phyloP scores from a whole-genome alignment of 2,113 vertebrate species.

The Actinemys pallida region DNA sequence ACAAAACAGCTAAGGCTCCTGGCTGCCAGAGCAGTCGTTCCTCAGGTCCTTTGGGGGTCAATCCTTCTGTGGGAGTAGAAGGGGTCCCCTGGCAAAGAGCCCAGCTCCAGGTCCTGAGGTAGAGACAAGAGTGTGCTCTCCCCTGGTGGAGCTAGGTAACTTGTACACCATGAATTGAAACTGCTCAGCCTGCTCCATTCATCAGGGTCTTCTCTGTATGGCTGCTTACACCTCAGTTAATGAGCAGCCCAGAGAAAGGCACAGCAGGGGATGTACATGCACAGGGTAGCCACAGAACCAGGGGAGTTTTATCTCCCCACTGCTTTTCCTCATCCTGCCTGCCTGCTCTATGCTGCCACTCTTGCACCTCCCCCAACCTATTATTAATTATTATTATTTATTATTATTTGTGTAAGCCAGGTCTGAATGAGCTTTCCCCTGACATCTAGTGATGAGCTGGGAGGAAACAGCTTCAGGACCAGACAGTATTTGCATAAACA shows the following conservation, averaged over 20 bases:
- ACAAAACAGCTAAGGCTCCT: background rate
- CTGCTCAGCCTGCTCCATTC: constrained; percentile 4
- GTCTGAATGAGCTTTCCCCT: background rate
- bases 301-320: background rate
- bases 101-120: background rate
- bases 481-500: background rate
- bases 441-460: background rate
- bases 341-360: background rate
- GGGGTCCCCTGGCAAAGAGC: background rate
- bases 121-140: background rate
- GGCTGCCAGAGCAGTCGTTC: background rate
- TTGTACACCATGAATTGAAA: background rate
- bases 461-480: background rate
- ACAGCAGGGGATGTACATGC: background rate
- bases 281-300: background rate
- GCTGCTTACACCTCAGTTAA: background rate
- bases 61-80: background rate
- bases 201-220: constrained; percentile 17
- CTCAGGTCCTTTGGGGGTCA: background rate
- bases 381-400: background rate
- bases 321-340: background rate
- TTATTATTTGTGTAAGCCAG: background rate
- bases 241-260: background rate
- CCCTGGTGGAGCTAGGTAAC: background rate
- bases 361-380: background rate